phyloP scores from a whole-genome alignment of 2,113 vertebrate genomes.

The Neodon shergylaensis region DNA sequence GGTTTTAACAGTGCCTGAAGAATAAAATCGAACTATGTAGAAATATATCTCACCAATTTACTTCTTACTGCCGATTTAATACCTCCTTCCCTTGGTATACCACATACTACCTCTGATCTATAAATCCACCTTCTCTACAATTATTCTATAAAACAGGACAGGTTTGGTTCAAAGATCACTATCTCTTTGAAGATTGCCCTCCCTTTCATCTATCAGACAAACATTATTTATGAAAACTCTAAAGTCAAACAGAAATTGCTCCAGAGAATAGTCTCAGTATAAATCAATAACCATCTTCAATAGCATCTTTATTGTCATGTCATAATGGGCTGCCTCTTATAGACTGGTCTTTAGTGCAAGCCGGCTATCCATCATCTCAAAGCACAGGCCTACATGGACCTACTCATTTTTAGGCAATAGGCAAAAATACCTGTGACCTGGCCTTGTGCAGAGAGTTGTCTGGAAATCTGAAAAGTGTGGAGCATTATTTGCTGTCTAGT shows the following conservation, averaged over 20 bases:
- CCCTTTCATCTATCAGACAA: constrained; percentile 50
- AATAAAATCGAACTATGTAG: neutral
- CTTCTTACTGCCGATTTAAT: neutral
- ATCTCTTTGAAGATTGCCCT: constrained; percentile 5
- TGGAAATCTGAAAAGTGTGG: neutral
- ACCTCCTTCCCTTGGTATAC: neutral
- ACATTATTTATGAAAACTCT: constrained; percentile 49
- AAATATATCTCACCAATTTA: neutral
- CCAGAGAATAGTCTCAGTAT: neutral
- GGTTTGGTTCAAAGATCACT: constrained; percentile 41
- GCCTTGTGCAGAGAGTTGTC: neutral
- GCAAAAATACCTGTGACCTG: neutral
- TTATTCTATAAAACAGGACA: constrained; percentile 35
- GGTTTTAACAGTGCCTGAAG: neutral
- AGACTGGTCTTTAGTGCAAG: neutral
- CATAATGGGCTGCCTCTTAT: neutral
- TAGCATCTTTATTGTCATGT: neutral
- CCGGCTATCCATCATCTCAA: neutral
- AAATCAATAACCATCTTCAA: constrained; percentile 37
- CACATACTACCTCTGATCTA: neutral
- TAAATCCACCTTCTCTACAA: constrained; percentile 13
- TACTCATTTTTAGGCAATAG: neutral
- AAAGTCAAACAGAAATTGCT: constrained; percentile 18
- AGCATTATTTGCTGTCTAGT: neutral
- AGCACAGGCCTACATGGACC: neutral